Evolutionary conservation across 2,797 vertebrate species (phyloP).

Genomic region (Mus caroli): DNA sequence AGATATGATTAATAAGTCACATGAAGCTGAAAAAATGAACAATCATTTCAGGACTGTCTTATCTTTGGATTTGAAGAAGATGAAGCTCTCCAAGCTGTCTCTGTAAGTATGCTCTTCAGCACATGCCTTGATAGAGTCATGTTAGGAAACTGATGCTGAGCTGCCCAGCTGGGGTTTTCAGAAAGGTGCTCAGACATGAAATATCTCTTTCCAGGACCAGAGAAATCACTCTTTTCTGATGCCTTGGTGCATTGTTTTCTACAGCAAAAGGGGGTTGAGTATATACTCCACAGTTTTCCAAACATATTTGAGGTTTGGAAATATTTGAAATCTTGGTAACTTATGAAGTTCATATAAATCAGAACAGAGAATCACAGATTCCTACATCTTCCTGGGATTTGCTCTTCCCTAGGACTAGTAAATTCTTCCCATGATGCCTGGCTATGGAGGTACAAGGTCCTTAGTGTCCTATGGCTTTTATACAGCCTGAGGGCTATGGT

Average conservation of each 20-base stretch:
- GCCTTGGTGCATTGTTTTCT: background rate
- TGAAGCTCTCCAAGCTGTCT: background rate
- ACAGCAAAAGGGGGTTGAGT: background rate
- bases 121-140: rapidly evolving
- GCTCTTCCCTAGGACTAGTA: background rate
- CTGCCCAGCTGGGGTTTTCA: background rate
- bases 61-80: slow-evolving; percentile 8
- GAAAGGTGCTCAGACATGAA: background rate
- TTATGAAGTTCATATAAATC: background rate
- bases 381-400: rapidly evolving
- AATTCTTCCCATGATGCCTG: rapidly evolving
- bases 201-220: background rate
- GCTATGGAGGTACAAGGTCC: rapidly evolving
- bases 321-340: background rate
- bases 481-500: no score
- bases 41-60: background rate
- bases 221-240: background rate
- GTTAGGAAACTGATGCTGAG: background rate
- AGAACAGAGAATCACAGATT: background rate
- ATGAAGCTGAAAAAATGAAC: background rate
- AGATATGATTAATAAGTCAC: slow-evolving; percentile 23
- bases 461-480: background rate
- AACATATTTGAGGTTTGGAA: background rate
- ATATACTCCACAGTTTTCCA: background rate
- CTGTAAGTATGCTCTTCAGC: background rate